phyloP scores from a whole-genome alignment of 2,113 vertebrate species.

The Otis tarda region DNA sequence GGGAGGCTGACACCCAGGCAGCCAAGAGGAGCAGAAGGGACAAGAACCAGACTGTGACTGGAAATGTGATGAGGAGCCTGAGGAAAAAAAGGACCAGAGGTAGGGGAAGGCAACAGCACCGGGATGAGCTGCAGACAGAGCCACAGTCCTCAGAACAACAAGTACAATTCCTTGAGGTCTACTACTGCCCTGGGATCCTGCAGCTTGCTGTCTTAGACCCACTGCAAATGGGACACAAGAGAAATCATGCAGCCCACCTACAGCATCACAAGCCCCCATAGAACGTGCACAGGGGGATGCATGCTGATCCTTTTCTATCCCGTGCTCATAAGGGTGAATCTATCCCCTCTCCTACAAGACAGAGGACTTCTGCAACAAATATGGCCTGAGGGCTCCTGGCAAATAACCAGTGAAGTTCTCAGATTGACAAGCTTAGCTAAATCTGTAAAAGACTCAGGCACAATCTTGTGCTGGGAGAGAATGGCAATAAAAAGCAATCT shows the following conservation, averaged over 20 bases:
- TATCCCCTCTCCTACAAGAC: background rate
- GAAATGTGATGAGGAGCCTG: background rate
- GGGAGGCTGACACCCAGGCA: background rate
- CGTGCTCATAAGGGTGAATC: background rate
- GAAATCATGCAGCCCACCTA: background rate
- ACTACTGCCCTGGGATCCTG: background rate
- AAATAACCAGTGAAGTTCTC: conserved; percentile 29
- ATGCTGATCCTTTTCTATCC: background rate
- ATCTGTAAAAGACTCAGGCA: conserved; percentile 1
- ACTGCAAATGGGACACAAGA: background rate
- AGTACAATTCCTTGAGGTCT: background rate
- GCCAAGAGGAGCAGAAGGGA: background rate
- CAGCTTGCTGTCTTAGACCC: background rate
- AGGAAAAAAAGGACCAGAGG: background rate
- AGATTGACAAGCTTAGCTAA: background rate
- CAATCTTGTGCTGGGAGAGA: conserved; percentile 12
- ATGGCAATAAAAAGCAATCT: conserved; percentile 42
- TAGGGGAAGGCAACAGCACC: background rate
- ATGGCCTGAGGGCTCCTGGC: background rate
- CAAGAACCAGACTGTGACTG: background rate
- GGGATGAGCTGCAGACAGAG: background rate
- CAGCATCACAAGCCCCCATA: background rate
- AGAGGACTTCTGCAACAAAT: background rate
- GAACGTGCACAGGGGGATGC: background rate
- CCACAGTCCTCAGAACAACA: background rate